Evolutionary conservation across 2,888 invertebrate genomes (phyloP), one percentile per base, ranked within the genome.

Genomic region (Diarsia rubi): DNA sequence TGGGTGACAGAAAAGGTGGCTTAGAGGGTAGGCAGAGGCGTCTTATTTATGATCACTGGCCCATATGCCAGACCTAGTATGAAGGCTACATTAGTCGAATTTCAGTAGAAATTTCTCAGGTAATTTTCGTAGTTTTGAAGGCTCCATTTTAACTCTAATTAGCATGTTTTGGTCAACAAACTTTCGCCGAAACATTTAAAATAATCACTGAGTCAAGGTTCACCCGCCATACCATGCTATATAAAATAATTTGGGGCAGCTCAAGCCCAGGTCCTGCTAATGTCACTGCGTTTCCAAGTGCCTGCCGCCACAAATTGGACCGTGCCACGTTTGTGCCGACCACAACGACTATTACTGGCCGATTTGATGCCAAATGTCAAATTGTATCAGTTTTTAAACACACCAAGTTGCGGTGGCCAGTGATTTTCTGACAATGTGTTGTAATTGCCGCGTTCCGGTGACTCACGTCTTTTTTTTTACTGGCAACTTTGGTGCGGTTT

Each of bases 401-500:
- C 73, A 73, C 73, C 78, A 81, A 83, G 66, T 79, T 87, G 87
- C 66, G 87, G 87, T 88, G 75, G 12, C 31, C 69, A 69, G 81
- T 87, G 88, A 87, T 87, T 87, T 76, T 69, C 75, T 83, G 85
- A 94, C 95, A 95, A 95, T 95, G 91, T 95, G 95, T 90, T 94
- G 90, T 95, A 89, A 89, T 89, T 87, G 88, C 68, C 11, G 21
- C 81, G 78, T 89, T 89, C 89, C 88, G 85, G 86, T 71, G 80
- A 79, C 65, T 72, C 79, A 77, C 64, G 67, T 37, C 72, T 82
- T 81, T 78, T 81, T 86, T 74, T 74, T 42, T 3, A 69, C 82
- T 82, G 68, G 69, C 86, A 73, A 79, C 84, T 31, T 59, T 45
- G 59, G 66, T 79, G 83, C 79, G 86, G 84, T 83, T 79, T 52